Evolutionary conservation across 2,888 invertebrate species (phyloP).

Genomic region (Atrina japonica): DNA sequence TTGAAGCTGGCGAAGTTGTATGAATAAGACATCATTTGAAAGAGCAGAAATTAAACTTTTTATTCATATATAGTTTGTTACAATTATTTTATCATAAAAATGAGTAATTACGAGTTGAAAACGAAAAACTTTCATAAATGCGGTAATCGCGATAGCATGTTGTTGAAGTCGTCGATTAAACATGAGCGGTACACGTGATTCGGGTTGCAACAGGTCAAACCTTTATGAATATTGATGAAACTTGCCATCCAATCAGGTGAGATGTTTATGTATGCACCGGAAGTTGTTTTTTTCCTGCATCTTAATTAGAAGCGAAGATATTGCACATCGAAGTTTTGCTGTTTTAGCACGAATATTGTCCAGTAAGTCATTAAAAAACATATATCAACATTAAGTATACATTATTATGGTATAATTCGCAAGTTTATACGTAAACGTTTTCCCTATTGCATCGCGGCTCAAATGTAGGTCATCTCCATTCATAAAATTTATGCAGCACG

Average conservation of each 20-base stretch:
- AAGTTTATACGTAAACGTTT: conserved; percentile 5
- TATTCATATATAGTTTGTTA: no score
- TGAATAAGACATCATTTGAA: no score
- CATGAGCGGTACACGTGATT: not conserved
- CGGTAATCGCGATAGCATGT: no score
- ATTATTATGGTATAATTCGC: not conserved
- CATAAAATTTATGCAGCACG: conserved; percentile 7
- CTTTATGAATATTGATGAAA: conserved; percentile 5
- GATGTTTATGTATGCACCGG: conserved; percentile 4
- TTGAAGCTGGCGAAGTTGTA: no score
- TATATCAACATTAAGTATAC: conserved; percentile 1
- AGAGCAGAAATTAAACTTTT: no score
- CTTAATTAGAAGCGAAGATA: not conserved
- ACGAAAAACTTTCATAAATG: no score
- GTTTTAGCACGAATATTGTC: not conserved
- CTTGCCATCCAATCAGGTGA: conserved; percentile 1
- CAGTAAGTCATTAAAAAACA: not conserved
- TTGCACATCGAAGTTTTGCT: not conserved
- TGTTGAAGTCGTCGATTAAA: no score
- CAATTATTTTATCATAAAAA: no score
- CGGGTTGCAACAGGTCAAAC: not conserved
- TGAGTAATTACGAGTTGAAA: no score
- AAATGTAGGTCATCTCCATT: conserved; percentile 1
- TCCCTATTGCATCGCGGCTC: not conserved
- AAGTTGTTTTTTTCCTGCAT: not conserved